Base-by-base conservation (phyloP, 2,888 invertebrate species). In the Lepetodrilus schrolli region DNA sequence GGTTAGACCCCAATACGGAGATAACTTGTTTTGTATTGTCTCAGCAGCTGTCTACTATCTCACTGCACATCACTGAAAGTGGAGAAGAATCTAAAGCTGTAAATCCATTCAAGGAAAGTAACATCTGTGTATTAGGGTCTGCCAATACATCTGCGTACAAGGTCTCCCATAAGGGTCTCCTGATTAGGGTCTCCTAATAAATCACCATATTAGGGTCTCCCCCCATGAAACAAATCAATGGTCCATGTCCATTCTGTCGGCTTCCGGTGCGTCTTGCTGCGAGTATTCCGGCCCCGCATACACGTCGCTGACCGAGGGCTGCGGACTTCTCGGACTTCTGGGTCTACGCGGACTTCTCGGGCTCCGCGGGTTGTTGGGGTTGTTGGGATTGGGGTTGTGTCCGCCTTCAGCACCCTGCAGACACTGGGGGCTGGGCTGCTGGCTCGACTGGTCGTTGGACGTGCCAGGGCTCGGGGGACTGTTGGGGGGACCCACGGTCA, bases 221-320 rank as follows among this genome's bases (percentile, higher is more conserved):
- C 43, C 43, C 37, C 37, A 37, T 8, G 8, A 13, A 17, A 43
- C 43, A 43, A n/a, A 30, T 23, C 51, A 51, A n/a, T 58, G 58
- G 3, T 30, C 58, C 30, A 58, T 30, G n/a, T 78, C 74, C 68
- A 78, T 74, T 38, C 80, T 73, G 48, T 80, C 80, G 10, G 80
- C 78, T 51, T 80, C 80, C 0, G 80, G 80, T 36, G 75, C 77
- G 49, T 80, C 80, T 66, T 80, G 80, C 66, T 78, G 75, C 34
- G 72, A 76, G 21, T 75, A 75, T 43, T 76, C 75, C n/a, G 76
- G 77, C 0, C 74, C 72, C 2, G 74, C 78, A 36, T 78, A 80
- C 20, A 74, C 58, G 17, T 74, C 78, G 10, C 49, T 65, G 2
- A 48, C 65, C 23, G 43, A 20, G n/a, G 38, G 72, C 13, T 65